Evolutionary conservation across 2,797 vertebrate species (phyloP).

Genomic region (Premnoplex brunnescens): DNA sequence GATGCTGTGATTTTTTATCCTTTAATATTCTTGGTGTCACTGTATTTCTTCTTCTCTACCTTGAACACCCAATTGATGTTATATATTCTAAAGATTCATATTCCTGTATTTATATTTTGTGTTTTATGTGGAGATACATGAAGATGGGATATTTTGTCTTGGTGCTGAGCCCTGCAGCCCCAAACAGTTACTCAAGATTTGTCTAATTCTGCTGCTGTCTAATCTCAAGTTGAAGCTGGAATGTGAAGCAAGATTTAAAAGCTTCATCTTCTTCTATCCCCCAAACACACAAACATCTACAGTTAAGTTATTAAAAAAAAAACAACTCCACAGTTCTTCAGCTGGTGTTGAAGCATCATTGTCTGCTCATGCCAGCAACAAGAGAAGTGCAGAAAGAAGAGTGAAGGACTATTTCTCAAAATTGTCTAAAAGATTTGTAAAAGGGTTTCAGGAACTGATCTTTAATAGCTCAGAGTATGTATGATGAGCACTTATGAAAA

Average conservation of each 20-base stretch:
- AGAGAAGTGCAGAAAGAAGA: not conserved
- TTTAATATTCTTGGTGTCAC: not conserved
- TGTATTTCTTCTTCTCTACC: not conserved
- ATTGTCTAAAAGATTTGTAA: not conserved
- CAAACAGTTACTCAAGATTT: not conserved
- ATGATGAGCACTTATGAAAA: conserved; percentile 12
- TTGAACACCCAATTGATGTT: not conserved
- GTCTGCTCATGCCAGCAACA: not conserved
- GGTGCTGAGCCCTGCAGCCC: not conserved
- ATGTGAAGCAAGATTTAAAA: not conserved
- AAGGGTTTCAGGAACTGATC: conserved; percentile 34
- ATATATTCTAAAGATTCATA: not conserved
- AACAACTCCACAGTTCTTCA: not conserved
- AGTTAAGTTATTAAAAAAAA: not conserved
- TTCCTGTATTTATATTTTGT: not conserved
- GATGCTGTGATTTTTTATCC: not conserved
- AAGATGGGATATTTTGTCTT: not conserved
- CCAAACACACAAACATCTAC: not conserved
- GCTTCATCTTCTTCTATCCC: not conserved
- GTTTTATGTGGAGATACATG: not conserved
- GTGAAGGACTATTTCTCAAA: not conserved
- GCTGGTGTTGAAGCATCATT: not conserved
- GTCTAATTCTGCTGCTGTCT: not conserved
- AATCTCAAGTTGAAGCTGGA: not conserved
- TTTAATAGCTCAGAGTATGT: not conserved